phyloP scores from a whole-genome alignment of 2,113 vertebrate species.

The human (Homo sapiens) region DNA sequence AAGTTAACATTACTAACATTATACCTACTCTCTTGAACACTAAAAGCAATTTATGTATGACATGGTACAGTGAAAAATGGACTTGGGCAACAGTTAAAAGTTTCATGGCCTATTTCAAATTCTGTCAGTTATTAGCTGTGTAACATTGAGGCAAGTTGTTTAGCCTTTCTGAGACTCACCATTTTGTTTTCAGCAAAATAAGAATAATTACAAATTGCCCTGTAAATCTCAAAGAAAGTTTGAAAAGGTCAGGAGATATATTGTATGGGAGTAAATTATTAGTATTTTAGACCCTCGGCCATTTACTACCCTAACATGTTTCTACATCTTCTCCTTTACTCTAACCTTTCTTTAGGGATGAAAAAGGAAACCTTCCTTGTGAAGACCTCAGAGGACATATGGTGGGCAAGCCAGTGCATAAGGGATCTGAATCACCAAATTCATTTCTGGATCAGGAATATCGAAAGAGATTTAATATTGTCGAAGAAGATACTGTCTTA shows the following conservation, averaged over 20 bases:
- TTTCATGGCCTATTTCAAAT: not conserved
- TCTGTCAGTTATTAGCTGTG: not conserved
- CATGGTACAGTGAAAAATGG: not conserved
- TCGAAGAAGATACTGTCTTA: conserved; percentile 96
- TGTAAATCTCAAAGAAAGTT: conserved; percentile 11
- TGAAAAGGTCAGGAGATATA: not conserved
- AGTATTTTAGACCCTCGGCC: not conserved
- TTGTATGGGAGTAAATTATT: not conserved
- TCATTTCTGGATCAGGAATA: conserved; percentile 99
- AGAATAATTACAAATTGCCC: not conserved
- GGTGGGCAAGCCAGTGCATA: conserved; percentile 89
- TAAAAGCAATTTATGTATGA: conserved; percentile 11
- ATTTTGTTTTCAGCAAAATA: not conserved
- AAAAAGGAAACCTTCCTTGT: conserved; percentile 91
- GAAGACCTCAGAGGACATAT: conserved; percentile 93
- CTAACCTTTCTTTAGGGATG: conserved; percentile 86
- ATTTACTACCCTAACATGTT: conserved; percentile 27
- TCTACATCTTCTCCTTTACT: not conserved
- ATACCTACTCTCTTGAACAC: not conserved
- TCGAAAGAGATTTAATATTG: conserved; percentile 92
- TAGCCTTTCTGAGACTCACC: not conserved
- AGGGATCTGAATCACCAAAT: conserved; percentile 98
- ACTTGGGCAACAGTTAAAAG: not conserved
- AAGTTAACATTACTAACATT: not conserved
- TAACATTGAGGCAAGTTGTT: conserved; percentile 11